These are phyloP conservation scores for Phasianus colchicus DNA, from an alignment of 2,113 vertebrate species.

Conservation along the genomic window DNA sequence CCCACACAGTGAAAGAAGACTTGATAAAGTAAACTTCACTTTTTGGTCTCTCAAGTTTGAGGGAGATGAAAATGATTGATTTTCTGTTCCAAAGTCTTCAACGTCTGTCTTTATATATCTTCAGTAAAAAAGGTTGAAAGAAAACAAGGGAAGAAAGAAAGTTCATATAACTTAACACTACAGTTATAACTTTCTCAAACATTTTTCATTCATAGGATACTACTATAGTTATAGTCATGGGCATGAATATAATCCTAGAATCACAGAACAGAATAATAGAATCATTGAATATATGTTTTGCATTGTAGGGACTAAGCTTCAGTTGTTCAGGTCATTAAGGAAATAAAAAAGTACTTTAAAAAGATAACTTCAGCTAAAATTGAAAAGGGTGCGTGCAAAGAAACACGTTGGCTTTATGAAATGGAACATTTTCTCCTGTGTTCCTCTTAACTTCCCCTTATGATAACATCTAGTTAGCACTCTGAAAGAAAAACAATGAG, in stretches of 20 bases:
- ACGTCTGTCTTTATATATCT: neutral
- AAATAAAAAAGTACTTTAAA: neutral
- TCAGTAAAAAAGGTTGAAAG: neutral
- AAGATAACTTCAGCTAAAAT: conserved; percentile 50
- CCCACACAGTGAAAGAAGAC: neutral
- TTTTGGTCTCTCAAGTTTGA: neutral
- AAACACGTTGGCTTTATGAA: neutral
- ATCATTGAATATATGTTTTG: neutral
- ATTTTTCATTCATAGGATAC: neutral
- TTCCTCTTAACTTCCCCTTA: neutral
- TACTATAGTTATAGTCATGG: neutral
- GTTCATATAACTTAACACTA: neutral
- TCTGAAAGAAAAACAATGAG: neutral
- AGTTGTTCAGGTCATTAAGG: neutral
- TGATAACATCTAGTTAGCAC: neutral
- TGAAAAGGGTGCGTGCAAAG: neutral
- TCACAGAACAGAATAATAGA: too few species aligned
- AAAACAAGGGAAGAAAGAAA: neutral
- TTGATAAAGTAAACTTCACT: neutral
- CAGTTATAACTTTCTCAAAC: neutral
- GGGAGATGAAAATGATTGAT: neutral
- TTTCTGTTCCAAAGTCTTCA: neutral
- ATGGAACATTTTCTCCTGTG: neutral
- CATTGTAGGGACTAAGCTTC: neutral
- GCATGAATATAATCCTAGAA: neutral